phyloP scores from a whole-genome alignment of 1,140 invertebrate species.

The Listronotus bonariensis region DNA sequence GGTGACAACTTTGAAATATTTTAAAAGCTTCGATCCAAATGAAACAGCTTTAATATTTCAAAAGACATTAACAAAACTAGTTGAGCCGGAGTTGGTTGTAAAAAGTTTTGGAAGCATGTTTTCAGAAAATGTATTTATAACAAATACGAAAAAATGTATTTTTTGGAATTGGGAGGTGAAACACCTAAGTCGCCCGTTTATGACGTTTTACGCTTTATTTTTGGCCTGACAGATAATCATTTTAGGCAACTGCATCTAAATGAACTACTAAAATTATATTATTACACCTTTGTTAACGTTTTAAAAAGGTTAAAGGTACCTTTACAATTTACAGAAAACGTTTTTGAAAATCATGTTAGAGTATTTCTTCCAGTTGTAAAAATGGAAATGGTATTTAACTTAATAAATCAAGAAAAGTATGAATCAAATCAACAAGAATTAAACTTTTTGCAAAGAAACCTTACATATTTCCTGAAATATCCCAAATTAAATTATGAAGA shows the following conservation, averaged over 20 bases:
- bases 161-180: neutral
- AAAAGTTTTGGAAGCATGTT: neutral
- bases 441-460: neutral
- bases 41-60: too few relatives aligned
- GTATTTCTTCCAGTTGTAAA: neutral
- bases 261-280: neutral
- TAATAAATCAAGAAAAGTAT: neutral
- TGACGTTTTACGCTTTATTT: neutral
- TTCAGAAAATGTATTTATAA: neutral
- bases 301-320: neutral
- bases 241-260: neutral
- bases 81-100: neutral
- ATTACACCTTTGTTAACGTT: neutral
- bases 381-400: neutral
- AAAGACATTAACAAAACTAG: too few relatives aligned
- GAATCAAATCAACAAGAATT: neutral
- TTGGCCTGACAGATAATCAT: neutral
- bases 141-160: neutral
- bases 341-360: neutral
- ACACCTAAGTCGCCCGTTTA: neutral
- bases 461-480: neutral
- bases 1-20: too few relatives aligned
- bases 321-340: neutral
- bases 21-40: too few relatives aligned
- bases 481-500: slow-evolving; percentile 3